Conservation (phyloP, 2,888 invertebrate genomes). For the Lasioglossum morio region DNA sequence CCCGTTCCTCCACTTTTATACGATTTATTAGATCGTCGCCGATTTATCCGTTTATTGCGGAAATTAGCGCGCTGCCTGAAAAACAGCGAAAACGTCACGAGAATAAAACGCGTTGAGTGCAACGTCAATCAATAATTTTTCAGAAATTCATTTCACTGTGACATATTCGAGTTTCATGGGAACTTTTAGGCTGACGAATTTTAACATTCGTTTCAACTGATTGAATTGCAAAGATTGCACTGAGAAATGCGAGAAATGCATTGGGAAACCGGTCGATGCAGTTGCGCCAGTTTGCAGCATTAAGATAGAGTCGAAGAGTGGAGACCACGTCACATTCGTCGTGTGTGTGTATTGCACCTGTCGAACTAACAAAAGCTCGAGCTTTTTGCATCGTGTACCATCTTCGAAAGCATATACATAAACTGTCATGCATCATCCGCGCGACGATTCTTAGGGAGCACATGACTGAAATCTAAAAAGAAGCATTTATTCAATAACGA, state of each 20-base stretch:
- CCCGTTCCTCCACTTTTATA: background rate
- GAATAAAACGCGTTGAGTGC: background rate
- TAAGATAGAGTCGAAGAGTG: slow-evolving; percentile 18
- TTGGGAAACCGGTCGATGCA: slow-evolving; percentile 42
- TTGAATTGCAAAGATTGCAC: background rate
- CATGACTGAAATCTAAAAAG: background rate
- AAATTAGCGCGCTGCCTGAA: background rate
- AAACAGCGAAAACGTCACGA: background rate
- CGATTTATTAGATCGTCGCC: background rate
- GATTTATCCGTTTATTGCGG: background rate
- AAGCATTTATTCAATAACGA: slow-evolving; percentile 1
- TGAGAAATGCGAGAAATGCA: background rate
- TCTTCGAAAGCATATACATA: slow-evolving; percentile 32
- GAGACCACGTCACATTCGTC: slow-evolving; percentile 45
- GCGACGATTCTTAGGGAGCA: background rate
- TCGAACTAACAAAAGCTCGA: slow-evolving; percentile 71
- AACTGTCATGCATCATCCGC: slow-evolving; percentile 38
- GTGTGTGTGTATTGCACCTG: slow-evolving; percentile 65
- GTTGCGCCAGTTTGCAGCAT: slow-evolving; percentile 45
- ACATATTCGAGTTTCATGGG: background rate
- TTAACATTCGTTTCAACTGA: background rate
- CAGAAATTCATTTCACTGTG: background rate
- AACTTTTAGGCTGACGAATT: background rate
- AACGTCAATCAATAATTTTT: background rate
- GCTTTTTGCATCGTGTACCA: slow-evolving; percentile 69